Base-by-base conservation (phyloP, 2,113 vertebrate species). In the Rutilus rutilus region DNA sequence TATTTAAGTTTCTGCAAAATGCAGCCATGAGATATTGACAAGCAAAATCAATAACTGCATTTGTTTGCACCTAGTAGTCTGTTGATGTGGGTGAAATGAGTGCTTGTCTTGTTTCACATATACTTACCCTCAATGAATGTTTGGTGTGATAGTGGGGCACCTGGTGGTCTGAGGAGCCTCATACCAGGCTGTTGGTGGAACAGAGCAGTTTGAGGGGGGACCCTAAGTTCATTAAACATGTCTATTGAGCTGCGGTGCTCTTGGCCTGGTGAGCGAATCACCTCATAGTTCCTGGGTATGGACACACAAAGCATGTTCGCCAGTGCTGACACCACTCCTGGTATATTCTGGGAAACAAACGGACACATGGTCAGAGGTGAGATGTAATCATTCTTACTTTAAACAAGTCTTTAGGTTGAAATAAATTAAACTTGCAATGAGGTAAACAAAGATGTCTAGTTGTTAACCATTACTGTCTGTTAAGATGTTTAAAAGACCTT, bases 221-320 rank as follows among this genome's bases (percentile, higher is more conserved):
- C 91, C 69, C 90, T 93, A 92, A 96, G 96, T 60, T 93, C 92
- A 23, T 71, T 94, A 87, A 95, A 87, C 36, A 96, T 85, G 59
- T 95, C 94, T 93, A 97, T 33, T 15, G 95, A 89, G 88, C 86
- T 92, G 71, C 84, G 83, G 12, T 84, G 90, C 21, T 92, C 92
- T 0, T 90, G 88, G 2, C 94, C 88, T 42, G 96, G 96, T 86
- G 96, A 95, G 6, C 91, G 97, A 91, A 96, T 97, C 67, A 98
- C 95, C 90, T 97, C 97, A 1, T 97, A 98, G 90, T 95, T 94
- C 90, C 92, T 90, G 17, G 97, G 97, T 39, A 97, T 94, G 42
- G 96, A 94, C 74, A 99, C 95, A 0, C 93, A 94, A 25, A 99
- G 95, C 77, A 99, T 93, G 89, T 96, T 93, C 5, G 97, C 97